Evolutionary conservation across 2,797 vertebrate species (phyloP).

Genomic region (Rhincodon typus): DNA sequence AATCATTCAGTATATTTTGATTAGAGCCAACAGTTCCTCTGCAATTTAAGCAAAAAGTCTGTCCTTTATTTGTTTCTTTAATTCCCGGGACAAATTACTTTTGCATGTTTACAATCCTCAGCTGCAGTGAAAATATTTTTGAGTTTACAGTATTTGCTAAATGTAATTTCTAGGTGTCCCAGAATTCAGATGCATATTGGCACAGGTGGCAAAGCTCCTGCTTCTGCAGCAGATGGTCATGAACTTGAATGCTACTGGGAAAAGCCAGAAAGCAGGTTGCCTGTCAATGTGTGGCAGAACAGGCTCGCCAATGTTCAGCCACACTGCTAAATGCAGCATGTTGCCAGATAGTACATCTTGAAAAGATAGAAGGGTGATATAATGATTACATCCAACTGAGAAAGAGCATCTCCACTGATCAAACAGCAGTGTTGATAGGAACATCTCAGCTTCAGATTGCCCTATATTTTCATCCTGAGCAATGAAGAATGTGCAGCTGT

Average conservation of each 20-base stretch:
- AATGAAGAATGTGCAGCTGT: not conserved
- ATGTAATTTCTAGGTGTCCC: conserved; percentile 10
- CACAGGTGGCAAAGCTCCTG: conserved; percentile 22
- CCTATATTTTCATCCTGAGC: not conserved
- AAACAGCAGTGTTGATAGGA: not conserved
- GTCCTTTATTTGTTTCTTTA: not conserved
- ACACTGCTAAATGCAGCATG: conserved; percentile 14
- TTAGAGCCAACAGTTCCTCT: not conserved
- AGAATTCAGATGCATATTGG: not conserved
- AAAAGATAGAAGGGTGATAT: not conserved
- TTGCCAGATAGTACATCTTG: not conserved
- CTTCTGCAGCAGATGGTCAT: conserved; percentile 28
- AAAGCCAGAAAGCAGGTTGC: no score
- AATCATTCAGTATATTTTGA: not conserved
- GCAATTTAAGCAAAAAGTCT: not conserved
- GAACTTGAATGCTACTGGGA: no score
- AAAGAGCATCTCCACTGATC: not conserved
- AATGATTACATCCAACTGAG: not conserved
- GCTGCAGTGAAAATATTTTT: not conserved
- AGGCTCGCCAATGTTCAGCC: conserved; percentile 2
- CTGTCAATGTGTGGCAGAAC: not conserved
- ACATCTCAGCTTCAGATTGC: not conserved
- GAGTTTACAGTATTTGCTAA: not conserved
- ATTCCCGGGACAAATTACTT: not conserved
- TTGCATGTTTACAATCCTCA: not conserved